phyloP scores from a whole-genome alignment of 2,888 invertebrate species.

The Magallana nippona region DNA sequence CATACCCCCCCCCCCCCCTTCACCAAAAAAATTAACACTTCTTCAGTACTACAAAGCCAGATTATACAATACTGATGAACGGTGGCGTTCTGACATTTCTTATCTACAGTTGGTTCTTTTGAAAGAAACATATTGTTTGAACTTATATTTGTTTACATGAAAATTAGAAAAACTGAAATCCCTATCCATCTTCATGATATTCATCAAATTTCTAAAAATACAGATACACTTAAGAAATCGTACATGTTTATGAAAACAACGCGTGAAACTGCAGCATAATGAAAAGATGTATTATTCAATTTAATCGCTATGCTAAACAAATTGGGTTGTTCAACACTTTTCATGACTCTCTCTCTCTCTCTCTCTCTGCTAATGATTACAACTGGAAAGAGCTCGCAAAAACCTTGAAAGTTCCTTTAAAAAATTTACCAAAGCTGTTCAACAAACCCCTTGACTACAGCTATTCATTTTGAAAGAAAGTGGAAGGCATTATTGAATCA shows the following conservation, averaged over 20 bases:
- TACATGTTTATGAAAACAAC: conserved; percentile 61
- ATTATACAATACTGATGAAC: conserved; percentile 45
- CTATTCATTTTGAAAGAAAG: conserved; percentile 51
- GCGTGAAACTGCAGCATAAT: conserved; percentile 55
- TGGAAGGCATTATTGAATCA: conserved; percentile 49
- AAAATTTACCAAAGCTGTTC: conserved; percentile 38
- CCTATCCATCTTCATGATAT: neutral
- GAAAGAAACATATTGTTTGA: conserved; percentile 41
- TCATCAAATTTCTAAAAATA: neutral
- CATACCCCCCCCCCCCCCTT: neutral
- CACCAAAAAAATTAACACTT: conserved; percentile 42
- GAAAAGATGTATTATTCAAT: conserved; percentile 49
- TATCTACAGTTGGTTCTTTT: conserved; percentile 49
- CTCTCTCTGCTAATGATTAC: conserved; percentile 57
- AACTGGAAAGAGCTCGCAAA: conserved; percentile 55
- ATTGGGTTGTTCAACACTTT: conserved; percentile 44
- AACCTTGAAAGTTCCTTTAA: conserved; percentile 40
- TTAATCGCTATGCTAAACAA: conserved; percentile 50
- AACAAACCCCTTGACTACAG: conserved; percentile 48
- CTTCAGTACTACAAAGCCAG: conserved; percentile 47
- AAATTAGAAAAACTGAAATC: conserved; percentile 1
- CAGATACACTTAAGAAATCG: conserved; percentile 50
- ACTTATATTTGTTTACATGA: conserved; percentile 49
- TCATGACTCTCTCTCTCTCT: conserved; percentile 57
- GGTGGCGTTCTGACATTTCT: conserved; percentile 48